These are phyloP conservation scores for Pseudomyrmex sp. DNA, from an alignment of 1,140 invertebrate genomes.

Conservation along the genomic window DNA sequence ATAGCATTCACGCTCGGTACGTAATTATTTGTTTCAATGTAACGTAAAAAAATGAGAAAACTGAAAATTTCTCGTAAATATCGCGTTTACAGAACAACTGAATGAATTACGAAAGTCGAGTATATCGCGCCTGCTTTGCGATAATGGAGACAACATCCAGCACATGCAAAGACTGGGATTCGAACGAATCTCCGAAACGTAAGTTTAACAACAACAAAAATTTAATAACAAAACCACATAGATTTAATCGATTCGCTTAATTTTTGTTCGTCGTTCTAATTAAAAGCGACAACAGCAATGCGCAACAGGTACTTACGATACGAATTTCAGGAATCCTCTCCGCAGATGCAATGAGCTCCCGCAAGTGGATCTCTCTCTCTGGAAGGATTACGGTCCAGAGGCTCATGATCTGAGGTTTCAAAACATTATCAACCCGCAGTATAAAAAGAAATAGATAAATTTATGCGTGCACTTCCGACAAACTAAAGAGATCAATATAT, in stretches of 20 bases:
- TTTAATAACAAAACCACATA: too few relatives aligned
- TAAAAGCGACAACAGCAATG: neutral
- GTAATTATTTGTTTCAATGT: conserved; percentile 56
- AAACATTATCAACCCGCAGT: neutral
- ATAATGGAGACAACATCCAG: conserved; percentile 92
- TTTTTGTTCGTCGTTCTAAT: neutral
- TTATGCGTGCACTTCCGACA: neutral
- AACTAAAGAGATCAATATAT: neutral
- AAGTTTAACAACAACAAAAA: conserved; percentile 75
- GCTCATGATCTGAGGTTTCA: neutral
- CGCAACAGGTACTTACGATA: neutral
- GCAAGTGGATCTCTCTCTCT: conserved; percentile 88
- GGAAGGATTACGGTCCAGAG: conserved; percentile 85
- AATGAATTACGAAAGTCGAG: conserved; percentile 93
- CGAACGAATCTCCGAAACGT: conserved; percentile 86
- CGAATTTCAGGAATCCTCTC: conserved; percentile 88
- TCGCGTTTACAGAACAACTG: conserved; percentile 90
- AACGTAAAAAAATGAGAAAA: too few relatives aligned
- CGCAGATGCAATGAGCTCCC: conserved; percentile 88
- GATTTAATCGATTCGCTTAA: neutral
- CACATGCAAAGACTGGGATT: conserved; percentile 91
- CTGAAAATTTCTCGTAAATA: conserved; percentile 6
- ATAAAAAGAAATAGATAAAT: neutral
- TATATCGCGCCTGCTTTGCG: conserved; percentile 94
- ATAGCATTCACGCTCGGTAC: conserved; percentile 91